These are phyloP conservation scores for Axinella damicornis DNA, from an alignment of 37 sponge, comb jelly and placozoan species.

Conservation along the genomic window DNA sequence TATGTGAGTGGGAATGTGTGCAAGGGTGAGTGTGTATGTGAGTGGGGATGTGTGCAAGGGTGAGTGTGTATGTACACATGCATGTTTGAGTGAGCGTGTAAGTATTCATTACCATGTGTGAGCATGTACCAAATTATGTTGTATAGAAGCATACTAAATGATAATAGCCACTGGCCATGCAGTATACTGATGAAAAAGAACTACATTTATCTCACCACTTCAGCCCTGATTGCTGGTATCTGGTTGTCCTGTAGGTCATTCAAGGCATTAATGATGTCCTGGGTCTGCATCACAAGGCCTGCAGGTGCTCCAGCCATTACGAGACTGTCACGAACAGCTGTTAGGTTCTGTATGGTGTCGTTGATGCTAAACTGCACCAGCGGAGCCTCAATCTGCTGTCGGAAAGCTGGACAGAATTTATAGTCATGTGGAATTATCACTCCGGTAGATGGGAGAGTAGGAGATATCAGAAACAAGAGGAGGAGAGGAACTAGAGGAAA, in stretches of 20 bases:
- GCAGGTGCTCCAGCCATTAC: neutral
- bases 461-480: too few relatives aligned
- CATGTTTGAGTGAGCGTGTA: neutral
- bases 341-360: neutral
- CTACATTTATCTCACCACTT: slow-evolving; percentile 20
- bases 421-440: too few relatives aligned
- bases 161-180: too few relatives aligned
- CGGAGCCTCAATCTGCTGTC: neutral
- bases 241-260: neutral
- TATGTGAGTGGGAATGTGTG: too few relatives aligned
- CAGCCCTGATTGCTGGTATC: neutral
- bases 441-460: too few relatives aligned
- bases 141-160: too few relatives aligned
- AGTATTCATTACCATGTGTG: neutral
- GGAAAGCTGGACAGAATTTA: slow-evolving; percentile 25
- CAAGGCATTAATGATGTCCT: neutral
- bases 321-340: neutral
- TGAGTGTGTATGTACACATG: neutral
- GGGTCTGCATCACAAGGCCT: neutral
- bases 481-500: too few relatives aligned
- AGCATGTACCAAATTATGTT: too few relatives aligned
- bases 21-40: neutral
- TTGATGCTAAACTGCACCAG: slow-evolving; percentile 1
- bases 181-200: too few relatives aligned
- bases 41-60: neutral